Conservation (phyloP, 2,888 invertebrate species). For the Conomelus anceps region DNA sequence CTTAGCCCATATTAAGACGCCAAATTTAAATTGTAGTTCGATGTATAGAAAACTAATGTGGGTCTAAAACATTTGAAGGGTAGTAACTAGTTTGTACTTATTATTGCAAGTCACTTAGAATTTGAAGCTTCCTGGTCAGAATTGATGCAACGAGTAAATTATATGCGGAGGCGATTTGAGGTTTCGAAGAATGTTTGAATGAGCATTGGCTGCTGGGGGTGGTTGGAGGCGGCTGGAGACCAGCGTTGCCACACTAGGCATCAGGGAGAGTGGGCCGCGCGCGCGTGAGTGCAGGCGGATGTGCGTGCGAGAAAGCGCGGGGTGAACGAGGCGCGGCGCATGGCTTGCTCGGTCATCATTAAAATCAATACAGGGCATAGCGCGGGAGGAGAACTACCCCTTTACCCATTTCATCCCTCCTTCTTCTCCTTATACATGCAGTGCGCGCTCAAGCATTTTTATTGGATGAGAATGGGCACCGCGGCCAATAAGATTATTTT, state of each 20-base stretch:
- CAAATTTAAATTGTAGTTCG: no score
- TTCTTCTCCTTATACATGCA: constrained; percentile 8
- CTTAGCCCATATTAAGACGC: no score
- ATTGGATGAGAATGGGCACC: constrained; percentile 26
- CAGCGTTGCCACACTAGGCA: constrained; percentile 1
- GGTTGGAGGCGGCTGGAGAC: not conserved
- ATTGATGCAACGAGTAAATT: not conserved
- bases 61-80: not conserved
- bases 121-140: not conserved
- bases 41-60: no score
- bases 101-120: not conserved
- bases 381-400: not conserved
- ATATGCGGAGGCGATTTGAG: not conserved
- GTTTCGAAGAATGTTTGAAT: no score
- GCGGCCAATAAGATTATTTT: constrained; percentile 29
- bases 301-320: not conserved
- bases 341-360: constrained; percentile 18
- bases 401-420: not conserved
- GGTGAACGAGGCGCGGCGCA: not conserved
- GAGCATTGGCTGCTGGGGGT: not conserved
- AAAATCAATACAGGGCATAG: constrained; percentile 26
- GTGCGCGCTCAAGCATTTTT: constrained; percentile 22
- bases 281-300: not conserved
- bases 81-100: not conserved
- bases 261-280: not conserved